A percentile compares a stretch with the other conserved stretches of the same genome.
Conservation (phyloP, 2,888 invertebrate genomes). For the Lordiphosa andalusiaca region DNA sequence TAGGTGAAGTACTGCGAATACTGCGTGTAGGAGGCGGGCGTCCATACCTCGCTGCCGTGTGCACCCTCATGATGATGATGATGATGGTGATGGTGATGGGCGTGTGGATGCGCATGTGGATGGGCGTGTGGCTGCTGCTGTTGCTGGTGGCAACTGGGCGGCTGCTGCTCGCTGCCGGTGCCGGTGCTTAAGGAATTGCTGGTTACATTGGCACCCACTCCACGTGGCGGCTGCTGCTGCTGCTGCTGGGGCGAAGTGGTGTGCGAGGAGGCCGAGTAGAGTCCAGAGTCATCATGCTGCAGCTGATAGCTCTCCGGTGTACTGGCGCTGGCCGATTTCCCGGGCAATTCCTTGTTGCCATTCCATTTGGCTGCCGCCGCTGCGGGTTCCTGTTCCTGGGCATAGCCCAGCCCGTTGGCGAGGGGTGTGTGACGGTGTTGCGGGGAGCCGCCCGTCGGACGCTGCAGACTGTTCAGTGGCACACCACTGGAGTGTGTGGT, state of each 20-base stretch:
- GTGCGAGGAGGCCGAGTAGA: constrained; percentile 76
- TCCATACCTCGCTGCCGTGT: constrained; percentile 84
- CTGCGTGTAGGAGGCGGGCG: constrained; percentile 82
- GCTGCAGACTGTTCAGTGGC: constrained; percentile 77
- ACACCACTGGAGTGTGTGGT: constrained; percentile 81
- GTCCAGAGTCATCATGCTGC: constrained; percentile 75
- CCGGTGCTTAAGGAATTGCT: constrained; percentile 28
- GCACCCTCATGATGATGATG: constrained; percentile 43
- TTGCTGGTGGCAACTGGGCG: constrained; percentile 35
- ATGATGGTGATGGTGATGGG: constrained; percentile 49
- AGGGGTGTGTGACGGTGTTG: constrained; percentile 77
- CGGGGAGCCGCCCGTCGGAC: constrained; percentile 76
- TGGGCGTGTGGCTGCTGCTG: constrained; percentile 43
- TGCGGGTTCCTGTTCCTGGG: constrained; percentile 57
- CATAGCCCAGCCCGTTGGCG: constrained; percentile 77
- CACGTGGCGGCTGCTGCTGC: constrained; percentile 48
- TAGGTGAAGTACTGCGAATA: constrained; percentile 85
- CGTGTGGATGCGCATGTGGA: constrained; percentile 39
- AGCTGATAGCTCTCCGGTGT: constrained; percentile 76
- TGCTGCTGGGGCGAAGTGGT: constrained; percentile 75
- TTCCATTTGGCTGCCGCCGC: constrained; percentile 72
- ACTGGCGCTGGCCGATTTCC: constrained; percentile 53
- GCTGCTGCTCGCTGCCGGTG: constrained; percentile 58
- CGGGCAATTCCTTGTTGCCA: constrained; percentile 64
- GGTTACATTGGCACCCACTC: constrained; percentile 39